Evolutionary conservation across 1,140 invertebrate genomes (phyloP).

Genomic region (Heliothis subflexa): DNA sequence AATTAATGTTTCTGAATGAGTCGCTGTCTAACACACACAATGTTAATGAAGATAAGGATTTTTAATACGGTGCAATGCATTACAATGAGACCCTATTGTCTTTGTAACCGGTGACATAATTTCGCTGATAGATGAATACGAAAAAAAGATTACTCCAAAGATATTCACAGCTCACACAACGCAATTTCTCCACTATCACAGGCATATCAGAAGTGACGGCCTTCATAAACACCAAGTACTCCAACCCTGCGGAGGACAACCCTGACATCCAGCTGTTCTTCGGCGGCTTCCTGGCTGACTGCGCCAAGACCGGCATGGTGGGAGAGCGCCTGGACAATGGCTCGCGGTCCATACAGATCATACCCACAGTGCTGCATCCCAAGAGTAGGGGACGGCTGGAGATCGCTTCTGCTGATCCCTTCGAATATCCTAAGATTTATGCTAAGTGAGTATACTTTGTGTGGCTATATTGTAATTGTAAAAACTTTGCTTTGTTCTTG

Average conservation of each 20-base stretch:
- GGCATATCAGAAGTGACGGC: slow-evolving; percentile 94
- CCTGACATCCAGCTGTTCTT: slow-evolving; percentile 96
- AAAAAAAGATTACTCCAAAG: background rate
- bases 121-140: no score
- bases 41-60: no score
- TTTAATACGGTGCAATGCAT: no score
- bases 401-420: slow-evolving; percentile 91
- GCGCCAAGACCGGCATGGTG: slow-evolving; percentile 94
- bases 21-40: no score
- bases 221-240: slow-evolving; percentile 93
- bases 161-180: background rate
- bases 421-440: slow-evolving; percentile 82
- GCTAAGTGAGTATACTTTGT: slow-evolving; percentile 70
- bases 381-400: slow-evolving; percentile 93
- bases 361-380: slow-evolving; percentile 90
- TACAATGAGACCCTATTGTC: no score
- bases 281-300: slow-evolving; percentile 93
- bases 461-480: no score
- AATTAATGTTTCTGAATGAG: no score
- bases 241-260: slow-evolving; percentile 90
- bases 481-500: no score
- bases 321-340: slow-evolving; percentile 90
- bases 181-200: slow-evolving; percentile 59
- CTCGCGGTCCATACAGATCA: slow-evolving; percentile 88
- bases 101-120: no score